Percentiles rank a stretch among this genome's conserved stretches.
phyloP scores from a whole-genome alignment of 1,140 invertebrate species.

The Bactericera cockerelli region DNA sequence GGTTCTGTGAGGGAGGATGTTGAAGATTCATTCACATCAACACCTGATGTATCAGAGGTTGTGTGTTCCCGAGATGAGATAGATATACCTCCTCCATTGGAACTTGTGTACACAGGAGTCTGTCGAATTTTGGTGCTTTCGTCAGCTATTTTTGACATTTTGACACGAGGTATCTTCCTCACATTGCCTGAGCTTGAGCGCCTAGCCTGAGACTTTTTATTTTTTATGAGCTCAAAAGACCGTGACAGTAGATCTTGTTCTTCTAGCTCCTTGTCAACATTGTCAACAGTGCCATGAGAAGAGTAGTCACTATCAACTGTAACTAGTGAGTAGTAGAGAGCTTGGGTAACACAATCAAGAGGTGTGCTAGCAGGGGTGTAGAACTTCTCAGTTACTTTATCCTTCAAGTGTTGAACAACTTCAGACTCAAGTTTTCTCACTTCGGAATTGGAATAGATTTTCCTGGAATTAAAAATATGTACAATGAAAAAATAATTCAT shows the following conservation, averaged over 20 bases:
- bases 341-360: background rate
- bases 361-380: background rate
- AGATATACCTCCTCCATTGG: background rate
- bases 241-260: conserved; percentile 5
- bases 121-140: no score
- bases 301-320: background rate
- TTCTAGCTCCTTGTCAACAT: conserved; percentile 1
- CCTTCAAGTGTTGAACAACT: background rate
- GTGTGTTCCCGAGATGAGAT: background rate
- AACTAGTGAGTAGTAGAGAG: background rate
- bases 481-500: no score
- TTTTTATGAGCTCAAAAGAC: background rate
- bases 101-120: no score
- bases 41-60: background rate
- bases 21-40: background rate
- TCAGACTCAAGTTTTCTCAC: background rate
- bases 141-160: no score
- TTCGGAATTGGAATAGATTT: background rate
- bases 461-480: background rate
- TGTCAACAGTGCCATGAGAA: background rate
- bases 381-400: background rate
- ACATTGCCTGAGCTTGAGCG: background rate
- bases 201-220: background rate
- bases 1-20: background rate
- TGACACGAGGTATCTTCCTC: no score